Evolutionary conservation across 2,888 invertebrate genomes (phyloP), one percentile per base, ranked within the genome.

Genomic region (Caenorhabditis sp.): DNA sequence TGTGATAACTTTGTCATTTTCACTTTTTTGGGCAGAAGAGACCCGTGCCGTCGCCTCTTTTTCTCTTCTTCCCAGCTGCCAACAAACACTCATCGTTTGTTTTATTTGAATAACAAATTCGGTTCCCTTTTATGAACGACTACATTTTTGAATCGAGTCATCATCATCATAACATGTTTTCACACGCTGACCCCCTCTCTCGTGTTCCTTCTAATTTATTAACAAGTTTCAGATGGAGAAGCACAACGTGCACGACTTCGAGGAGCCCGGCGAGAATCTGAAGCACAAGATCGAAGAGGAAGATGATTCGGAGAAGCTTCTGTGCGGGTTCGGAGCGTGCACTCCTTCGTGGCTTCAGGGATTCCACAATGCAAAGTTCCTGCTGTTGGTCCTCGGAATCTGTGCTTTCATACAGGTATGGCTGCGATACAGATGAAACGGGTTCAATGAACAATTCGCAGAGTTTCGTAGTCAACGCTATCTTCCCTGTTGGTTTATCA

Each of bases 331-430:
- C 70, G 85, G 86, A 65, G 85, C 86, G n/a, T 88, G 85, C 56
- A 84, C 88, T 11, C 88, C 89, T 1, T 13, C 58, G 9, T 88
- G 88, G 87, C 73, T 89, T 8, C 89, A 89, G 55, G 59, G 71
- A 8, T 81, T 89, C 43, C 87, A 89, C 78, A 87, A 82, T 32
- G 85, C 88, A 0, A 85, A 85, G 71, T 88, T 83, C 73, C 79
- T 89, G 2, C 79, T 89, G 6, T 27, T 82, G 9, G 81, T 83
- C 53, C 81, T 89, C 6, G 86, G 88, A 53, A 86, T 89, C 79
- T 90, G 89, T 27, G 89, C 90, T 1, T 88, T 89, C 20, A 86
- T 89, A 65, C 89, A 90, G 90, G 90, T 74, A 63, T 22, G 17
- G 27, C 6, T 32, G 62, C 62, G 37, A 41, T n/a, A n/a, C n/a